phyloP scores from a whole-genome alignment of 23 tunicate genomes.

The Aplidium turbinatum region DNA sequence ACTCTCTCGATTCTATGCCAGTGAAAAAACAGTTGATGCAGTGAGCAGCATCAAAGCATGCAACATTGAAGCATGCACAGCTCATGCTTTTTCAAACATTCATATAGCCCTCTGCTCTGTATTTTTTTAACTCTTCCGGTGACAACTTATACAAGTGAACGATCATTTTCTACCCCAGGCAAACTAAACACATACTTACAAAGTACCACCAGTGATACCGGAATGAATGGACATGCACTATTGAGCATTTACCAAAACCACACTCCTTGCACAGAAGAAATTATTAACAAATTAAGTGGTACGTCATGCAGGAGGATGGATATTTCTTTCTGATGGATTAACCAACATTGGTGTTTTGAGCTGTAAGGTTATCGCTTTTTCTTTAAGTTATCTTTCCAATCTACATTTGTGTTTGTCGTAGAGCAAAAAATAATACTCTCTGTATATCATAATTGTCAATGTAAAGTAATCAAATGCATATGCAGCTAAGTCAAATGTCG shows the following conservation, averaged over 20 bases:
- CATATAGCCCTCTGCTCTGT: not conserved
- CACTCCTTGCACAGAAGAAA: constrained; percentile 4
- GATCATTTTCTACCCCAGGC: constrained; percentile 22
- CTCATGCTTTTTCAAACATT: constrained; percentile 1
- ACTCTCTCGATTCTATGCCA: constrained; percentile 7
- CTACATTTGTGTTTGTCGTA: too few species aligned
- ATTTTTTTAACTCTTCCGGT: constrained; percentile 31
- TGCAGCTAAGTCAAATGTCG: too few species aligned
- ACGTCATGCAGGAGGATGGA: too few species aligned
- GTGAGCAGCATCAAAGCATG: constrained; percentile 7
- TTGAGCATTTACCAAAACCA: not conserved
- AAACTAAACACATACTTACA: constrained; percentile 23
- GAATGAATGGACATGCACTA: constrained; percentile 16
- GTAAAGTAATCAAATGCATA: too few species aligned
- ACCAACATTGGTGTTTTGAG: too few species aligned
- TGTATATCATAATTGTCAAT: too few species aligned
- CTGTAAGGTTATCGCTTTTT: too few species aligned
- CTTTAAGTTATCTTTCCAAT: too few species aligned
- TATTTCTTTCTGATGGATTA: too few species aligned
- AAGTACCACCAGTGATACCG: constrained; percentile 4
- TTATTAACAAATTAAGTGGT: not conserved
- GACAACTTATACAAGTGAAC: constrained; percentile 12
- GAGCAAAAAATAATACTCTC: too few species aligned
- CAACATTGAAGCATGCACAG: constrained; percentile 2
- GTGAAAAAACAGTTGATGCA: constrained; percentile 9